Percentiles rank a stretch among this genome's conserved stretches.
Evolutionary conservation across 1,140 invertebrate species (phyloP).

Genomic region (Drosophila simulans): DNA sequence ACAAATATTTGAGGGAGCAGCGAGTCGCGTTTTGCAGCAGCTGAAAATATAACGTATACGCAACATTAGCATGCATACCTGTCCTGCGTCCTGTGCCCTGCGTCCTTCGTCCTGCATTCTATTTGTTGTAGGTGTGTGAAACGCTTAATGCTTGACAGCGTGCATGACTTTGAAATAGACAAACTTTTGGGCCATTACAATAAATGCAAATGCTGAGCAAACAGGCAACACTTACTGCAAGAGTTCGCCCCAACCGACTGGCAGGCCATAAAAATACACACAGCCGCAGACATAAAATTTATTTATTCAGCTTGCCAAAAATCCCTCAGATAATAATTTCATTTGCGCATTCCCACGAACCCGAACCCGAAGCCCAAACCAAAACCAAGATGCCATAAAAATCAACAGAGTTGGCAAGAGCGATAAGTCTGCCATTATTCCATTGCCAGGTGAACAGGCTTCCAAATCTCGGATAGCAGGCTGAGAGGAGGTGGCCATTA

Average conservation of each 20-base stretch:
- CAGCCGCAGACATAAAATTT: slow-evolving; percentile 33
- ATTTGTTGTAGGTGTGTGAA: slow-evolving; percentile 22
- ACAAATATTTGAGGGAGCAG: slow-evolving; percentile 76
- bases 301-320: slow-evolving; percentile 63
- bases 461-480: slow-evolving; percentile 6
- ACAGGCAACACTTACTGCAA: slow-evolving; percentile 30
- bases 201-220: slow-evolving; percentile 71
- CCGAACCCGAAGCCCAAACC: slow-evolving; percentile 1
- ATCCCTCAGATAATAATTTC: slow-evolving; percentile 75
- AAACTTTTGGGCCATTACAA: slow-evolving; percentile 73
- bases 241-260: slow-evolving; percentile 13
- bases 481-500: slow-evolving; percentile 5
- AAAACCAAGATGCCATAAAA: slow-evolving; percentile 48
- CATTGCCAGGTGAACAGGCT: slow-evolving; percentile 27
- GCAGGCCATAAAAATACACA: slow-evolving; percentile 54
- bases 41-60: slow-evolving; percentile 79
- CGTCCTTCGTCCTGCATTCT: slow-evolving; percentile 4
- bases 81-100: background rate
- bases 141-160: slow-evolving; percentile 74
- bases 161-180: slow-evolving; percentile 68
- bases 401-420: slow-evolving; percentile 55
- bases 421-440: slow-evolving; percentile 59
- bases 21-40: slow-evolving; percentile 66
- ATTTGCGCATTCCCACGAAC: slow-evolving; percentile 58
- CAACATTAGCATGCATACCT: slow-evolving; percentile 77